A percentile compares a stretch with the other conserved stretches of the same genome.
phyloP scores from a whole-genome alignment of 2,797 vertebrate genomes.

The Oceanodroma leucorhoa region DNA sequence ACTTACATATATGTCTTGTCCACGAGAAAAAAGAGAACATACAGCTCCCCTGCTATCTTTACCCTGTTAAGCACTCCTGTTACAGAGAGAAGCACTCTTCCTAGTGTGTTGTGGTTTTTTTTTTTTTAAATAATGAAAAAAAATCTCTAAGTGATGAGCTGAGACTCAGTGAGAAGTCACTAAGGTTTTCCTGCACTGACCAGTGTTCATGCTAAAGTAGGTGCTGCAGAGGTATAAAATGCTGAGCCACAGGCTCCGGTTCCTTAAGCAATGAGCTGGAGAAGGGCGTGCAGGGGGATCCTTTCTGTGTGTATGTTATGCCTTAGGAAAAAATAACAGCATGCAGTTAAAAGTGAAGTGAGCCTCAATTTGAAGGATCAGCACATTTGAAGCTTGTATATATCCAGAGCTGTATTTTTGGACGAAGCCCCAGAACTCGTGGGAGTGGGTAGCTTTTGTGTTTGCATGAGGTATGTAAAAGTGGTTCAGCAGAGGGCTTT shows the following conservation, averaged over 20 bases:
- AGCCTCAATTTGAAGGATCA: not conserved
- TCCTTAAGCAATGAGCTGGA: not conserved
- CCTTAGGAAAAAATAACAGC: not conserved
- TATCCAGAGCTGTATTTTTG: not conserved
- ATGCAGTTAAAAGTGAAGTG: not conserved
- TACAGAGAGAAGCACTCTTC: not conserved
- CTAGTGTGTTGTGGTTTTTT: not conserved
- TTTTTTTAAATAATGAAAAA: not conserved
- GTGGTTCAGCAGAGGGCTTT: not conserved
- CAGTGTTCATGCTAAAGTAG: not conserved
- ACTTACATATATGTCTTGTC: not conserved
- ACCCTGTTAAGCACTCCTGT: not conserved
- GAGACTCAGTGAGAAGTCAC: not conserved
- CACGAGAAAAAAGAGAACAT: not conserved
- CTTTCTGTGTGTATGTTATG: not conserved
- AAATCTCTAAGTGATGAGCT: not conserved
- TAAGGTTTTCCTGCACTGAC: not conserved
- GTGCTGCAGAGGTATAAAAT: not conserved
- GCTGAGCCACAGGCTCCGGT: not conserved
- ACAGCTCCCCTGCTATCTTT: not conserved
- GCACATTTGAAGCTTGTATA: not conserved
- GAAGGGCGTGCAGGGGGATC: not conserved
- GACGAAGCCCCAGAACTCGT: not conserved
- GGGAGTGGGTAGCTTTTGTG: not conserved
- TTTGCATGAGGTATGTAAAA: not conserved